phyloP scores from a whole-genome alignment of 2,888 invertebrate species.

The Cataglyphis livida region DNA sequence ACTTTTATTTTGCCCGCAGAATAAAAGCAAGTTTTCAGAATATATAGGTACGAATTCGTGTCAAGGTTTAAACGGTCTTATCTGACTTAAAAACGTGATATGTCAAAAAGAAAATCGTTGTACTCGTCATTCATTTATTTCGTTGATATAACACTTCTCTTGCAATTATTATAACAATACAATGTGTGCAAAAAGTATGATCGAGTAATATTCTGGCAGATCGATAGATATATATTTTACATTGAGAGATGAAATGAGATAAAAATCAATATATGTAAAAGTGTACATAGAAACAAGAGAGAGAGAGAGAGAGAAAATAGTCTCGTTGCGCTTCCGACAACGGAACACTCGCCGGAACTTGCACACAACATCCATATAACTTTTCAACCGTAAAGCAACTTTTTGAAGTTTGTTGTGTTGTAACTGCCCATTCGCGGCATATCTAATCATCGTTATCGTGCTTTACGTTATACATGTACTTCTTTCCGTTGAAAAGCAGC shows the following conservation, averaged over 20 bases:
- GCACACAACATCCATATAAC: not conserved
- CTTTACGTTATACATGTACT: slow-evolving; percentile 28
- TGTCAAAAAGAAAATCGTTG: not conserved
- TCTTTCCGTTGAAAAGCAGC: slow-evolving; percentile 33
- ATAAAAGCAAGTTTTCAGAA: slow-evolving; percentile 44
- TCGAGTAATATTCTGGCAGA: not conserved
- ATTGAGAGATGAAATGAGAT: not conserved
- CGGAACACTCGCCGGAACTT: not conserved
- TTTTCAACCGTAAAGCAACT: slow-evolving; percentile 28
- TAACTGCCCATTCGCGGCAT: slow-evolving; percentile 30
- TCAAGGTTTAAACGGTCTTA: slow-evolving; percentile 39
- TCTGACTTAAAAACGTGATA: slow-evolving; percentile 43
- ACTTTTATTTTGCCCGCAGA: slow-evolving; percentile 31
- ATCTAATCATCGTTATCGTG: slow-evolving; percentile 44
- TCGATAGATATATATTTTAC: not conserved
- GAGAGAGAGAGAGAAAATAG: not conserved
- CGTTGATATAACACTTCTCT: not conserved
- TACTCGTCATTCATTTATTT: not conserved
- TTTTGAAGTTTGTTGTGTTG: slow-evolving; percentile 48
- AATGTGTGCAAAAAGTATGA: not conserved
- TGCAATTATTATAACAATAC: slow-evolving; percentile 8
- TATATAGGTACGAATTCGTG: slow-evolving; percentile 12
- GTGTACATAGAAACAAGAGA: not conserved
- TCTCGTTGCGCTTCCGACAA: not conserved
- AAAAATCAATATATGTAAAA: not conserved